Base-by-base conservation (phyloP, 2,113 vertebrate genomes). In the Larimichthys polyactis region DNA sequence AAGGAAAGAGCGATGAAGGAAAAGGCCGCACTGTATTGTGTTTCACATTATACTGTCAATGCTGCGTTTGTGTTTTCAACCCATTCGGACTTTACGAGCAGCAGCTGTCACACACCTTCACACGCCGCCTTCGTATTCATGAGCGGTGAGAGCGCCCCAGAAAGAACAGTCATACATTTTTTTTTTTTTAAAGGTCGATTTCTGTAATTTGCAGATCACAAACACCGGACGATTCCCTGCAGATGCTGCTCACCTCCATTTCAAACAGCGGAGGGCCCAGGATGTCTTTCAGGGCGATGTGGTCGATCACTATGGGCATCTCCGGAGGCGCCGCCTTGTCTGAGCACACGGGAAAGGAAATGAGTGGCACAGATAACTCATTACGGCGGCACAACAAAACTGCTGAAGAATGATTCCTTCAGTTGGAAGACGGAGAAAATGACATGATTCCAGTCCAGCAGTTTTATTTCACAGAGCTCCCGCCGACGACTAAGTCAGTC, bases 231-330 rank as follows among this genome's bases (percentile, higher is more conserved):
- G 22, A 54, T 71, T 16, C 14, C 44, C 43, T 46, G 24, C 59
- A 48, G 19, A 44, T 15, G 58, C 49, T 9, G 29, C 58, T 51
- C 22, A 32, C 57, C 43, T 62, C 98, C 94, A 96, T 96, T 65
- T 99, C 98, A 70, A 97, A 99, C 87, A 96, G 83, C 0, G 97
- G 97, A 1, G 96, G 96, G 4, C 98, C 98, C 48, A 99, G 95
- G 90, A 99, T 99, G 90, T 99, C 98, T 90, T 97, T 99, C 72
- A 99, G 93, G n/a, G 97, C 98, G 0, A 96, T 87, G 75, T 92
- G 95, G 89, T 99, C 98, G 14, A 99, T 97, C 87, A 99, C 93
- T 80, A 99, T 99, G 0, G 98, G 98, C 98, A 99, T 97, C 91
- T 99, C 98, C 1, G 98, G 98, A 6, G 97, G 97, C 12, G 96